Evolutionary conservation across 2,888 invertebrate genomes (phyloP), one percentile per base, ranked within the genome.

Genomic region (Microctonus hyperodae): DNA sequence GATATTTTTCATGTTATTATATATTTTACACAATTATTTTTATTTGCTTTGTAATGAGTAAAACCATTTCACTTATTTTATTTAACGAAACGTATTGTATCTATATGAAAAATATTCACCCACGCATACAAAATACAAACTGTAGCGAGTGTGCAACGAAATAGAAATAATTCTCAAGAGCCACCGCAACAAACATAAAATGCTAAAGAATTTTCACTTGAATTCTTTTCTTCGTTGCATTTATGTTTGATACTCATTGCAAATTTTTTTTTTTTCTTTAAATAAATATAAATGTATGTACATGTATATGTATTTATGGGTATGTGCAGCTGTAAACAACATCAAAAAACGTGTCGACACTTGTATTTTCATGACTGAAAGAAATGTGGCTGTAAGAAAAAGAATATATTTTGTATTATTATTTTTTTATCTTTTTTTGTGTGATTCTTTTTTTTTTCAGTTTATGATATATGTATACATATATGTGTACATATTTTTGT

Each of bases 111-210:
- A n/a, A n/a, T n/a, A n/a, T n/a, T n/a, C n/a, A n/a, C n/a, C n/a
- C n/a, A n/a, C n/a, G n/a, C n/a, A n/a, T n/a, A n/a, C n/a, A n/a
- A n/a, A n/a, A n/a, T n/a, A n/a, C n/a, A n/a, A n/a, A n/a, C n/a
- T n/a, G n/a, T n/a, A 37, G 3, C 37, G n/a, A 3, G 37, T 5
- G 58, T 58, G 58, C 28, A 25, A n/a, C 37, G 40, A 37, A 40
- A 40, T 25, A 25, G 23, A 40, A 40, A 58, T 58, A 40, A 22
- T 25, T n/a, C 25, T 44, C 16, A 40, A 23, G 58, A 40, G 40
- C 37, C 22, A 40, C 57, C 40, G 23, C 57, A 37, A n/a, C 23
- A 23, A 58, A 35, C 23, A 58, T 58, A 59, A 59, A 59, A 59
- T 59, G 11, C 44, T 28, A 31, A 59, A 59, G 48, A 59, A 59